Base-by-base conservation (phyloP, 2,797 vertebrate genomes). In the Serranus cabrilla region DNA sequence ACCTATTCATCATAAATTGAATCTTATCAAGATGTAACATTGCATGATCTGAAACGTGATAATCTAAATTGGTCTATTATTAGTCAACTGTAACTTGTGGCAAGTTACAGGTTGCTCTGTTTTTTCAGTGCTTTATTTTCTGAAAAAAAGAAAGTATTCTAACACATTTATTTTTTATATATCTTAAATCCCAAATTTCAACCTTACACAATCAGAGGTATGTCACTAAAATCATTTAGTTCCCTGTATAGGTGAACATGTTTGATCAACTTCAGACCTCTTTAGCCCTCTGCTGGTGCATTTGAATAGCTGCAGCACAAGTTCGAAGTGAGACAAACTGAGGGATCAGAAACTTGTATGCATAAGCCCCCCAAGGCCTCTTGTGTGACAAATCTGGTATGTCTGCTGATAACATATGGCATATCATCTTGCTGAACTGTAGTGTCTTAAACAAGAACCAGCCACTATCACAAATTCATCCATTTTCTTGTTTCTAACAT, bases 241-340 rank as follows among this genome's bases (percentile, higher is more conserved):
- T 63, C 10, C 11, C 49, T 61, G 9, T 47, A 43, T 37, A 40
- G 16, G 31, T 27, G 20, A 25, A 11, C 11, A 20, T 40, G 67
- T 63, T 69, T 46, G 16, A 45, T 25, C 11, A 74, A 56, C 25
- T 66, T 8, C 37, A 45, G 68, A 45, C 47, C 70, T 52, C 64
- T 77, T 77, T 69, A 74, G 86, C 89, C 91, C 84, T 75, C 92
- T 93, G 81, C 87, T 92, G 91, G 87, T 80, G 45, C 3, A 27
- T 42, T 37, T 66, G 27, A 16, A 71, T 17, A 79, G 14, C 65
- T 86, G 76, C 91, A 78, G 46, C 39, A 23, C 13, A 37, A 31
- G 0, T 5, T 23, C 23, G 2, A 54, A 12, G 47, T 20, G 16
- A 58, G 6, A 39, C 23, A 9, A 51, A 39, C 46, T 13, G 6